Percentiles rank a stretch among this genome's conserved stretches.
phyloP scores from a whole-genome alignment of 2,888 invertebrate species.

The Agrilus mali region DNA sequence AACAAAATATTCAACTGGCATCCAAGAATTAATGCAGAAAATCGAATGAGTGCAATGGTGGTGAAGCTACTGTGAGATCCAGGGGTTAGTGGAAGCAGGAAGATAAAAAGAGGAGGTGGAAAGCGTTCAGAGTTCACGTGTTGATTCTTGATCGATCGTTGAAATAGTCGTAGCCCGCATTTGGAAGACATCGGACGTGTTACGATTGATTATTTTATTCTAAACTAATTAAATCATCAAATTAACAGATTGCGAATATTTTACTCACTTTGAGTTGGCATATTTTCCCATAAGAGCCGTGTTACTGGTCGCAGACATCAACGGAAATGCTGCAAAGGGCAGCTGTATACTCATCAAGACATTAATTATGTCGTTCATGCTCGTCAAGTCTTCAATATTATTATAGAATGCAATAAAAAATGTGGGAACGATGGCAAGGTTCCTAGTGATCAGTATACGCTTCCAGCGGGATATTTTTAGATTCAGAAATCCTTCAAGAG shows the following conservation, averaged over 20 bases:
- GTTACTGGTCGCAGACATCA: slow-evolving; percentile 73
- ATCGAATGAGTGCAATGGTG: no score
- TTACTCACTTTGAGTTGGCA: slow-evolving; percentile 55
- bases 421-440: slow-evolving; percentile 68
- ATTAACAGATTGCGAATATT: not conserved
- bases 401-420: slow-evolving; percentile 56
- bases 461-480: slow-evolving; percentile 78
- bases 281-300: slow-evolving; percentile 70
- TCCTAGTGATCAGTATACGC: slow-evolving; percentile 68
- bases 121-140: no score
- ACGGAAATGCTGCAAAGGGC: slow-evolving; percentile 76
- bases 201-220: no score
- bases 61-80: no score
- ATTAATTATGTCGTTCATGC: slow-evolving; percentile 74
- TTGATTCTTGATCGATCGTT: no score
- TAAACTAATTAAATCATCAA: no score
- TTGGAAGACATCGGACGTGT: no score
- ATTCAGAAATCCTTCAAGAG: slow-evolving; percentile 81
- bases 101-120: no score
- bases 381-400: slow-evolving; percentile 52
- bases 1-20: no score
- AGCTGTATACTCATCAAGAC: slow-evolving; percentile 79
- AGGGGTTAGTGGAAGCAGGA: no score
- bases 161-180: no score
- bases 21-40: no score